Percentiles rank a stretch among this genome's conserved stretches.
These are phyloP conservation scores for Nasonia giraulti DNA, from an alignment of 1,140 invertebrate genomes.

Conservation along the genomic window DNA sequence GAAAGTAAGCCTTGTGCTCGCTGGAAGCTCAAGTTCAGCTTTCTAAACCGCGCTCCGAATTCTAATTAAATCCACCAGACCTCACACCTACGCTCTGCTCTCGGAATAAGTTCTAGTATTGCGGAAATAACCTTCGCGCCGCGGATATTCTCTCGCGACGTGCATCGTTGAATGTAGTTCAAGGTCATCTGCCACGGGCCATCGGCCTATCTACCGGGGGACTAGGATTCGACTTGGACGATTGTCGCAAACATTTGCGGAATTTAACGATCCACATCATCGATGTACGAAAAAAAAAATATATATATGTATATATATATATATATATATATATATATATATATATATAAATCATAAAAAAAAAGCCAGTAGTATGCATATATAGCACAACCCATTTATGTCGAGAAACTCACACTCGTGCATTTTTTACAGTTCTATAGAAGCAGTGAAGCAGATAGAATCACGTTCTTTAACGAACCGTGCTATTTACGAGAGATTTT, in stretches of 20 bases:
- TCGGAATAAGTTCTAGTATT: slow-evolving; percentile 43
- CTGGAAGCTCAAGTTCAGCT: slow-evolving; percentile 23
- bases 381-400: neutral
- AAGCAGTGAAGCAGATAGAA: neutral
- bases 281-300: too few species aligned
- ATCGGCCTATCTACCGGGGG: neutral
- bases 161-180: slow-evolving; percentile 56
- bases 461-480: neutral
- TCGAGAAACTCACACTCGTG: neutral
- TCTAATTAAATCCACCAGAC: slow-evolving; percentile 16
- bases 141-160: slow-evolving; percentile 31
- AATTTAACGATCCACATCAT: too few species aligned
- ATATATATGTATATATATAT: too few species aligned
- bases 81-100: slow-evolving; percentile 26
- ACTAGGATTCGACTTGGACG: too few species aligned
- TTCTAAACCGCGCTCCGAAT: neutral
- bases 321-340: too few species aligned
- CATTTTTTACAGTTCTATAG: neutral
- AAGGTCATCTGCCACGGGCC: slow-evolving; percentile 56
- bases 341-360: too few species aligned
- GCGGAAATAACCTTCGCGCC: slow-evolving; percentile 60
- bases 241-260: too few species aligned
- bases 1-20: neutral
- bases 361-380: neutral
- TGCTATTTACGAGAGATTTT: neutral